Base-by-base conservation (phyloP, 2,113 vertebrate species). In the Epinephelus moara region DNA sequence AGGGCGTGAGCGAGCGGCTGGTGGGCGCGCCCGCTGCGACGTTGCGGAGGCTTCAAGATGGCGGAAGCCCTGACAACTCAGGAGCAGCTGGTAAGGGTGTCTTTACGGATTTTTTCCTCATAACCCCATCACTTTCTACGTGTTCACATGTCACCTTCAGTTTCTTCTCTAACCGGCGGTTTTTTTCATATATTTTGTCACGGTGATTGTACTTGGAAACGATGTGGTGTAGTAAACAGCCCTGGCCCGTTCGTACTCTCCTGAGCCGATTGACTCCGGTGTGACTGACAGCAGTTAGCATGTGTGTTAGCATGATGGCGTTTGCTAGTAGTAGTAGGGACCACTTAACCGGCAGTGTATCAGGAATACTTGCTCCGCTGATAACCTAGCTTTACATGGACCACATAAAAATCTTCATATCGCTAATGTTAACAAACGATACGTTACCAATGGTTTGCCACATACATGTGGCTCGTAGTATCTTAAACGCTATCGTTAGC, bases 1-100 rank as follows among this genome's bases (percentile, higher is more conserved):
- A 56, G 83, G 83, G 88, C 78, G 89, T 86, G 90, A 83, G 64
- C 78, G 70, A 89, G 85, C 85, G 63, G 64, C 80, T 70, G 73
- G 93, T 93, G 94, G 91, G 95, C 94, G 95, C 92, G 93, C 88
- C 92, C 92, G 93, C 81, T 93, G 89, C 92, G 94, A 94, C 92
- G 95, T 94, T 95, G 94, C 92, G 86, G 92, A 94, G 95, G 95
- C 95, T 96, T 95, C 95, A 96, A 96, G 95, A 96, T 96, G 96
- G 96, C 95, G 94, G 95, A 96, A 95, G 95, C 95, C 95, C 91
- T 96, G 93, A 96, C 95, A 93, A 89, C 91, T 91, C 94, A 95
- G 93, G 96, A 96, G 94, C 94, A 95, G 92, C 95, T 94, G 94
- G 96, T 96, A 94, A 96, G 95, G 77, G 80, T 84, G 57, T 88